Base-by-base conservation (phyloP, 2,888 invertebrate genomes). In the Lepidocyrtoides sp. region DNA sequence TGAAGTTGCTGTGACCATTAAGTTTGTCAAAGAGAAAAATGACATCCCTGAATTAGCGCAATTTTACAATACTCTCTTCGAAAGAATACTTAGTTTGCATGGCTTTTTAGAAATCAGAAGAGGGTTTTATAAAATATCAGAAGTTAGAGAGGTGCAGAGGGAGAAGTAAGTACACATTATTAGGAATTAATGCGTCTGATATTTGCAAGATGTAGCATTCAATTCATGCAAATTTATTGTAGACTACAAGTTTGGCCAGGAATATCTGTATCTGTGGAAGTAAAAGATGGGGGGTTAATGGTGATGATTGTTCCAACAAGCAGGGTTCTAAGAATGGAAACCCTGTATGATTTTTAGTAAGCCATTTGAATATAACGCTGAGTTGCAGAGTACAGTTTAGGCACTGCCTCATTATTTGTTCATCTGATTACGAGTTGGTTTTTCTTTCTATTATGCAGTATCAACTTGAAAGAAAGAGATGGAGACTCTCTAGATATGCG, bases 201-300 rank as follows among this genome's bases (percentile, higher is more conserved):
- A n/a, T n/a, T n/a, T n/a, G n/a, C n/a, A n/a, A n/a, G n/a, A n/a
- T n/a, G n/a, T n/a, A n/a, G n/a, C n/a, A n/a, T n/a, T n/a, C n/a
- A n/a, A n/a, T n/a, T n/a, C n/a, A n/a, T n/a, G n/a, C n/a, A n/a
- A n/a, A n/a, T n/a, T n/a, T n/a, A 0, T 44, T 79, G 14, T 94
- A 97, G 97, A 94, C 95, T 99, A 29, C 98, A 98, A 96, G 97
- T 99, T 0, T 98, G 98, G 97, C 99, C 99, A 0, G 99, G 99
- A 0, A 98, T 98, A 95, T 97, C 98, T 0, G 98, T 98, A 1
- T 96, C 98, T 0, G 97, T 98, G 0, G 97, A 97, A 94, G 98
- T 98, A 94, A 97, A 97, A 93, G 98, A 99, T 95, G 98, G 97
- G 7, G 99, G 99, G 0, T 95, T 99, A 0, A 97, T 98, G 97